A percentile compares a stretch with the other conserved stretches of the same genome.
These are phyloP conservation scores for Pseudomugil gertrudae DNA, from an alignment of 2,797 vertebrate species.

Conservation along the genomic window DNA sequence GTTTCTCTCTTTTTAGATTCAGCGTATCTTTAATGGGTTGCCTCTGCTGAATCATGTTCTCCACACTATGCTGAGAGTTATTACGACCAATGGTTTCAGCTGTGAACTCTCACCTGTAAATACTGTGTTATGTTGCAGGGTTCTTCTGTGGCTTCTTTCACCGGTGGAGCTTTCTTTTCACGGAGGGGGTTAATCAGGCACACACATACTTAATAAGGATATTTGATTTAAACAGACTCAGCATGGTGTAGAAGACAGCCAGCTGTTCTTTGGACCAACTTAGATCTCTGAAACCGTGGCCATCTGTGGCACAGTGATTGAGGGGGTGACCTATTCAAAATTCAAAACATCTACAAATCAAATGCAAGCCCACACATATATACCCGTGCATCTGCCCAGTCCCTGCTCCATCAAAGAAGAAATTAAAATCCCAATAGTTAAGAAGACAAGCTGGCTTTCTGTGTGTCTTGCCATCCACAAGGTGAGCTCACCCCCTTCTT, in stretches of 20 bases:
- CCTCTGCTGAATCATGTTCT: conserved; percentile 53
- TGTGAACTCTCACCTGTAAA: conserved; percentile 25
- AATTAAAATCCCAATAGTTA: conserved; percentile 66
- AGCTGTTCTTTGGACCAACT: conserved; percentile 76
- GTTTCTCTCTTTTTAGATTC: conserved; percentile 55
- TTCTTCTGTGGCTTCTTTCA: conserved; percentile 27
- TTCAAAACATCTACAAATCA: conserved; percentile 72
- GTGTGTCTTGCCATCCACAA: conserved; percentile 71
- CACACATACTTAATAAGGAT: conserved; percentile 64
- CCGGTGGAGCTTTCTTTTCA: not conserved
- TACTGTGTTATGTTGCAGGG: conserved; percentile 20
- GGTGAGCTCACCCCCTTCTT: conserved; percentile 69
- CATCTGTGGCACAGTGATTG: conserved; percentile 71
- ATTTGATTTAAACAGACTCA: conserved; percentile 69
- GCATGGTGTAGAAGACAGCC: conserved; percentile 67
- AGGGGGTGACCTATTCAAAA: conserved; percentile 64
- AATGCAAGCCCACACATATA: conserved; percentile 62
- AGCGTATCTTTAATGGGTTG: conserved; percentile 46
- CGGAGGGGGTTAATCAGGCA: conserved; percentile 34
- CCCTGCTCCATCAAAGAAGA: conserved; percentile 65
- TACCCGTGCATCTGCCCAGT: conserved; percentile 21
- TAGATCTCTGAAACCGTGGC: conserved; percentile 70
- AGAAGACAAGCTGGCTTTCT: conserved; percentile 49
- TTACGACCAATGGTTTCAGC: conserved; percentile 46
- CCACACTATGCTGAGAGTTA: conserved; percentile 50